Base-by-base conservation (phyloP, 1,140 invertebrate genomes). In the Aradophagus sp. region DNA sequence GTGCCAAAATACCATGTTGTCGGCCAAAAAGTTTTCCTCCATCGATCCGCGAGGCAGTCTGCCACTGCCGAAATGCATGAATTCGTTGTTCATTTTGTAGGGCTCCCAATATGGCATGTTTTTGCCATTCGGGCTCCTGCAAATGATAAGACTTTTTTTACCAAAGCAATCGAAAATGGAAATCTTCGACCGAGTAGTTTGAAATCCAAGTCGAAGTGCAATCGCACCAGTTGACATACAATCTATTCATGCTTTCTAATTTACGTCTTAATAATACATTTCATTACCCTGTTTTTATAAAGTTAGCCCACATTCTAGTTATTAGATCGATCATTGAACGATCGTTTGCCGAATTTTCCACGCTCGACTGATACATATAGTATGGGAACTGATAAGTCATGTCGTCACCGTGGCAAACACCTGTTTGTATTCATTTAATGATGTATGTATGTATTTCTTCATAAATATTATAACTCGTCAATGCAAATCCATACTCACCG, bases 351-450 rank as follows among this genome's bases (percentile, higher is more conserved):
- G 82, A 78, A n/a, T 73, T 50, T 2, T 72, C 32, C 4, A 76
- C 16, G 0, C 35, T 26, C 6, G 35, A 72, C 1, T 0, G n/a
- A n/a, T n/a, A 31, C 31, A 81, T 80, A 2, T 75, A 52, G 47
- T 17, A 2, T 79, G 86, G 72, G 56, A 88, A 86, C 7, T 87
- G 47, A 63, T 86, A 88, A 44, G 84, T 74, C 2, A 88, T 31
- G 2, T 88, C 87, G 35, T 88, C 87, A 0, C 72, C 74, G 58
- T 88, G 87, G 7, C 66, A 20, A 0, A 87, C 80, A 3, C 87
- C 87, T 86, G 52, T 0, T 76, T 66, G 8, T n/a, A n/a, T n/a
- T n/a, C n/a, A 23, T 23, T 23, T 23, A 8, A 4, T 5, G 8
- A 23, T 23, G 8, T 8, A 23, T 5, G 8, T 5, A 8, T 23